Conservation (phyloP, 2,888 invertebrate species). For the Cosmia trapezina region DNA sequence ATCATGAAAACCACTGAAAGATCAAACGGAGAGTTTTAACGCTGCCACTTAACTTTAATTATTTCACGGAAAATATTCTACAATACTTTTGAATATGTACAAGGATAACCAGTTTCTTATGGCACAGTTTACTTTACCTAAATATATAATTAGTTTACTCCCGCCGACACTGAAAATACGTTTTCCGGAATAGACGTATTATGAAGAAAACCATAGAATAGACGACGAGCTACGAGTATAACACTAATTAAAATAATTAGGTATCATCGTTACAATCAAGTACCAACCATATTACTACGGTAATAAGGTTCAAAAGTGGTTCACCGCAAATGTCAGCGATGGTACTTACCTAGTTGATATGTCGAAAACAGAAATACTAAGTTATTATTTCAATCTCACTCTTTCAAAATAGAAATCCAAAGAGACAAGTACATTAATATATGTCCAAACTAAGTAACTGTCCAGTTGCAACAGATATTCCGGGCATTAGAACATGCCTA, state of each 20-base stretch:
- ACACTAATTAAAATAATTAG: neutral
- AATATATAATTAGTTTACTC: slow-evolving; percentile 8
- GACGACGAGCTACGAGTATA: neutral
- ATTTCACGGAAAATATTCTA: slow-evolving; percentile 19
- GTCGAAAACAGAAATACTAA: neutral
- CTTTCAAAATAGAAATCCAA: slow-evolving; percentile 1
- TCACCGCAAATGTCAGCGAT: too few species aligned
- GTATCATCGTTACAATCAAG: neutral
- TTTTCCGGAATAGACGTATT: slow-evolving; percentile 4
- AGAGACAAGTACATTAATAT: too few species aligned
- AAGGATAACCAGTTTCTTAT: slow-evolving; percentile 20
- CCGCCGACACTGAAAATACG: slow-evolving; percentile 1
- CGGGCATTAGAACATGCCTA: slow-evolving; percentile 1
- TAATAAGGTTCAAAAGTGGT: too few species aligned
- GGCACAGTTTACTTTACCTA: slow-evolving; percentile 43
- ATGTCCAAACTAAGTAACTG: neutral
- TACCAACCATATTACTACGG: neutral
- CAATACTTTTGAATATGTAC: neutral
- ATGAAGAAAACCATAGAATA: slow-evolving; percentile 1
- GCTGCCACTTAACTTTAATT: slow-evolving; percentile 4
- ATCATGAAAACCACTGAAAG: slow-evolving; percentile 3
- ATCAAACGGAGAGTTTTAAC: slow-evolving; percentile 23
- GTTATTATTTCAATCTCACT: neutral
- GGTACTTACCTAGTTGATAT: slow-evolving; percentile 3
- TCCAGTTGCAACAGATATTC: slow-evolving; percentile 1